A percentile compares a stretch with the other conserved stretches of the same genome.
phyloP scores from a whole-genome alignment of 2,113 vertebrate species.

The Rhipidura dahli region DNA sequence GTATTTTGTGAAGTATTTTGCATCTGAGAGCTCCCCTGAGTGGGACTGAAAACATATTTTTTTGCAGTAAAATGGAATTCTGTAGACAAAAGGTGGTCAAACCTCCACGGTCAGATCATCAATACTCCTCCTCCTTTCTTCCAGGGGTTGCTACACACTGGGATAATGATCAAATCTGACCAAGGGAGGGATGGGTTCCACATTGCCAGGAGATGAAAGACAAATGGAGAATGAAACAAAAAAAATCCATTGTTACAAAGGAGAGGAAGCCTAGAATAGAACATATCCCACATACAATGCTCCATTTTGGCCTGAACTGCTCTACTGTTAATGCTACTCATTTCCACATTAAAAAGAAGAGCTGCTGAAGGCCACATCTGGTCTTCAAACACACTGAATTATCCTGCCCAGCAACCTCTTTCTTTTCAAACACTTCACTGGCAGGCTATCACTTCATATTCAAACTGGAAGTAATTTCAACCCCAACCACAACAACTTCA shows the following conservation, averaged over 20 bases:
- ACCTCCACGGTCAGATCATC: background rate
- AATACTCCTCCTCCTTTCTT: background rate
- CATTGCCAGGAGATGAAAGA: background rate
- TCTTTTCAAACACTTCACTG: background rate
- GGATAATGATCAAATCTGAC: background rate
- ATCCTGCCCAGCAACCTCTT: background rate
- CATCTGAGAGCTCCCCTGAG: background rate
- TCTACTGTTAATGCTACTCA: background rate
- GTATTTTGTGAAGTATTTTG: background rate
- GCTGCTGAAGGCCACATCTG: background rate
- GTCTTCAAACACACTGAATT: background rate
- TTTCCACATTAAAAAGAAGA: background rate
- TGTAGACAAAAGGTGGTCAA: background rate
- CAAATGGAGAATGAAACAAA: background rate
- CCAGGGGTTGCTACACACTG: background rate
- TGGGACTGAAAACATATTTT: background rate
- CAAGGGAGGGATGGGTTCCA: background rate
- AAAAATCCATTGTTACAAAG: background rate
- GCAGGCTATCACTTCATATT: background rate
- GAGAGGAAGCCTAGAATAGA: background rate
- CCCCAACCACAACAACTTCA: background rate
- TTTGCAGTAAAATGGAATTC: background rate
- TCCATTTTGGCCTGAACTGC: background rate
- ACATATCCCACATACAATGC: background rate
- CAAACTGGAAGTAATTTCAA: background rate